These are phyloP conservation scores for Xestobium rufovillosum DNA, from an alignment of 2,888 invertebrate genomes.

Conservation along the genomic window DNA sequence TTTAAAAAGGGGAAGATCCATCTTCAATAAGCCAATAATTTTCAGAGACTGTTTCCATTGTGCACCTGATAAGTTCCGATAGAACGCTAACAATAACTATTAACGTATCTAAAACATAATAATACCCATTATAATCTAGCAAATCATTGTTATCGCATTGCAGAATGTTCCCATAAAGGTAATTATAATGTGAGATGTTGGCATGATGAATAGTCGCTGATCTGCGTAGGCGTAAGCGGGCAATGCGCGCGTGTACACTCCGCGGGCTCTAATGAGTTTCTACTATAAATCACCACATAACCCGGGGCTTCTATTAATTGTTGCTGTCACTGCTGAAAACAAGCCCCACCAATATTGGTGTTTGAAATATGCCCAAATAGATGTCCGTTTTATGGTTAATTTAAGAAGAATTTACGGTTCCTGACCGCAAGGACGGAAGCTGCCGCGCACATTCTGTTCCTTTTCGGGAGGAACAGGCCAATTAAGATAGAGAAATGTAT, in stretches of 20 bases:
- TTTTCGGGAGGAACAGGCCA: too few species aligned
- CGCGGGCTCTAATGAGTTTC: constrained; percentile 38
- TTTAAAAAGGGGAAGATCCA: too few species aligned
- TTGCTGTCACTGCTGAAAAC: constrained; percentile 36
- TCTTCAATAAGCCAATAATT: too few species aligned
- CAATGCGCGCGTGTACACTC: constrained; percentile 31
- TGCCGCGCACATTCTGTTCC: too few species aligned
- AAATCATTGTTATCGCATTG: constrained; percentile 25
- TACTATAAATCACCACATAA: constrained; percentile 35
- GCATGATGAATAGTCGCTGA: constrained; percentile 24
- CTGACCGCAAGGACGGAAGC: too few species aligned
- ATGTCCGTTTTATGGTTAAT: too few species aligned
- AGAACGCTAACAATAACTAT: constrained; percentile 16
- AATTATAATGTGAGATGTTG: constrained; percentile 26
- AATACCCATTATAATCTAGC: constrained; percentile 21
- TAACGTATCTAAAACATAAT: constrained; percentile 18
- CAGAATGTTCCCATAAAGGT: constrained; percentile 24
- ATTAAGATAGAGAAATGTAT: too few species aligned
- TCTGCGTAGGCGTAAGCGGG: constrained; percentile 22
- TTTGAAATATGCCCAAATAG: constrained; percentile 26
- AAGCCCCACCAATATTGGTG: constrained; percentile 28
- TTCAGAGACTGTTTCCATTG: too few species aligned
- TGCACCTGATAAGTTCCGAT: too few species aligned
- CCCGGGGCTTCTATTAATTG: constrained; percentile 37
- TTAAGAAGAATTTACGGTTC: too few species aligned